Conservation (phyloP, 2,888 invertebrate species). For the Stenodera caucasica region DNA sequence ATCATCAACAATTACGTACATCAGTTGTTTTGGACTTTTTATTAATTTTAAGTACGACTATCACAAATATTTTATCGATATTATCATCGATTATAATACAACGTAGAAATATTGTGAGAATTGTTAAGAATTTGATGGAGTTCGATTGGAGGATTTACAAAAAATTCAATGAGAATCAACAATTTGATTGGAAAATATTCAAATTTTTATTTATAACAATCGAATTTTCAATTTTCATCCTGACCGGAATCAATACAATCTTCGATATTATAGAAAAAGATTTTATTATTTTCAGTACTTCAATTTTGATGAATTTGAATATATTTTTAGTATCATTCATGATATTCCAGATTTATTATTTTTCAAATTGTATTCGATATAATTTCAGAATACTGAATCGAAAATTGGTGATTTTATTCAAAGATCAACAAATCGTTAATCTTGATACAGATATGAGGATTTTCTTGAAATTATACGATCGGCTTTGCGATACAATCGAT, state of each 20-base stretch:
- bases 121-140: constrained; percentile 9
- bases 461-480: constrained; percentile 21
- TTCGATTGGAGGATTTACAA: constrained; percentile 10
- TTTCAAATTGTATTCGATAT: constrained; percentile 9
- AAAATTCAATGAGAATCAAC: constrained; percentile 1
- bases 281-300: neutral
- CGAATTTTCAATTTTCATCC: neutral
- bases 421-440: neutral
- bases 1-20: neutral
- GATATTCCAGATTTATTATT: constrained; percentile 16
- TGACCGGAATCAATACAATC: neutral
- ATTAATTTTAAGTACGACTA: constrained; percentile 1
- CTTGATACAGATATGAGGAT: constrained; percentile 12
- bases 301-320: constrained; percentile 10
- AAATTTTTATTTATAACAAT: neutral
- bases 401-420: constrained; percentile 1
- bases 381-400: constrained; percentile 11
- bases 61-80: constrained; percentile 13
- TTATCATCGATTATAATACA: neutral
- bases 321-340: constrained; percentile 11
- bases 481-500: constrained; percentile 19
- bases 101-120: constrained; percentile 3
- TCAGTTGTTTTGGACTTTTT: constrained; percentile 10
- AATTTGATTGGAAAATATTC: neutral
- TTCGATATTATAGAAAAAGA: neutral